Base-by-base conservation (phyloP, 1,140 invertebrate species). In the Drosophila takahashii region DNA sequence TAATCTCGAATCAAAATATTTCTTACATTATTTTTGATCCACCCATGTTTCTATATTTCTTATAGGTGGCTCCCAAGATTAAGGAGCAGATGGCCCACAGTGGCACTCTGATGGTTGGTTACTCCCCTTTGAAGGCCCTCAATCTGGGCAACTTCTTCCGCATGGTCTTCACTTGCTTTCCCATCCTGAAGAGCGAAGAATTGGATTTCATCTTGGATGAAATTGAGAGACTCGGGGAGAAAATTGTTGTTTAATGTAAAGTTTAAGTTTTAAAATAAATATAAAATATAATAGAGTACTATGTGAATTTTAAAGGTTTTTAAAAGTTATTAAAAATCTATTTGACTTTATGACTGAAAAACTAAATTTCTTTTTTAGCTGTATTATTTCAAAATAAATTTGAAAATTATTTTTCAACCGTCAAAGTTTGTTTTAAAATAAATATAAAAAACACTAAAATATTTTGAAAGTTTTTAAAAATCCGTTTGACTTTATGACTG, bases 71-170 rank as follows among this genome's bases (percentile, higher is more conserved):
- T 1, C 96, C 97, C 1, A 94, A 94, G 80, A 95, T 99, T 6
- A 99, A 99, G 90, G 96, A 96, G 67, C 92, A 93, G 10, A 95
- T 99, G 94, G 95, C 96, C 34, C 79, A 95, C 39, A 93, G 94
- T 15, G 97, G 97, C 2, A 94, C 93, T 0, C 90, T 98, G 22
- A 97, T 99, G 96, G 94, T 99, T 13, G 95, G 95, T 0, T 99
- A 98, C 83, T 95, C 96, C 34, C 97, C 98, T 0, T 84, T 98
- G 6, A 83, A 92, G 1, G 93, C 94, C 51, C 94, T 94, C 64
- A 93, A 94, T 13, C 73, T 95, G 71, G 95, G 94, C 9, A 97
- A 99, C 90, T 98, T 98, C 92, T 97, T 99, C 91, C 94, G 98
- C 32, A 95, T 98, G 93, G 96, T 98, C 0, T 94, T 98, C 16